A percentile compares a stretch with the other conserved stretches of the same genome.
phyloP scores from a whole-genome alignment of 2,113 vertebrate species.

The Carettochelys insculpta region DNA sequence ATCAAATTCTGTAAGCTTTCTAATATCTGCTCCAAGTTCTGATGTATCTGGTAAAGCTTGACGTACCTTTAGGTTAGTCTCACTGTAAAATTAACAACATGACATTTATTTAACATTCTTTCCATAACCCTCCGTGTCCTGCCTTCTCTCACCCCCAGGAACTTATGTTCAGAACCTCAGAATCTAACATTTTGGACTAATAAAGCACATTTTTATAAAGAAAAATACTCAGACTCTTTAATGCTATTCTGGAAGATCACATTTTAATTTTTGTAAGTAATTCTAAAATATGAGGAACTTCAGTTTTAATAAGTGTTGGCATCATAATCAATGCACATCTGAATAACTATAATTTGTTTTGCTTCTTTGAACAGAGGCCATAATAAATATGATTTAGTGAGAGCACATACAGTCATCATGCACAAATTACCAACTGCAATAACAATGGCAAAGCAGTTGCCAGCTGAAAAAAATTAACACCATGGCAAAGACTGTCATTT shows the following conservation, averaged over 20 bases:
- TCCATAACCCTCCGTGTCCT: too few relatives aligned
- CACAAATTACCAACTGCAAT: slow-evolving; percentile 41
- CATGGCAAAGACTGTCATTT: neutral
- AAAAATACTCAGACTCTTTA: neutral
- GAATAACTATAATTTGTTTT: slow-evolving; percentile 37
- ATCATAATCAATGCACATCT: slow-evolving; percentile 19
- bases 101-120: neutral
- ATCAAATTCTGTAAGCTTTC: slow-evolving; percentile 78
- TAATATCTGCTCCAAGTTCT: slow-evolving; percentile 76
- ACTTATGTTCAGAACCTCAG: neutral
- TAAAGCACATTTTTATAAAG: neutral
- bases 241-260: neutral
- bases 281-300: neutral
- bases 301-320: neutral
- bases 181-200: neutral
- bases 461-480: neutral
- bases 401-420: slow-evolving; percentile 12
- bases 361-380: slow-evolving; percentile 25
- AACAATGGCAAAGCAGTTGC: neutral
- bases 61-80: slow-evolving; percentile 83
- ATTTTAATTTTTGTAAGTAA: neutral
- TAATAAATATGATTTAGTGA: slow-evolving; percentile 42
- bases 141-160: neutral
- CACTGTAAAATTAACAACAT: slow-evolving; percentile 69
- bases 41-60: slow-evolving; percentile 80